Evolutionary conservation across 1,140 invertebrate species (phyloP).

Genomic region (Glossosoma conforme): DNA sequence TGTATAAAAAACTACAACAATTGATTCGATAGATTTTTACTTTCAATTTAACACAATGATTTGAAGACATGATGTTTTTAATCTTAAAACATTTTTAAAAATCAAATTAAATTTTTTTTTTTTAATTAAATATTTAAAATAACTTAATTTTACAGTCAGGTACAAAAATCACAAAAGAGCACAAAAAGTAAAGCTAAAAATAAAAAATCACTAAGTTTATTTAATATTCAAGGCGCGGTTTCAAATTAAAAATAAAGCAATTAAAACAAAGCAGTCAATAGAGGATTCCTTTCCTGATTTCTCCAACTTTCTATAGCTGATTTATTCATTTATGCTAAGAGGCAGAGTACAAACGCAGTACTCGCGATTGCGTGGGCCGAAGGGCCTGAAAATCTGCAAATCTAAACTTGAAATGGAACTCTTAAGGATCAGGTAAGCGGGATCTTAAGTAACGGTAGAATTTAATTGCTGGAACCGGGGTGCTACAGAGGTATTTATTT

Average conservation of each 20-base stretch:
- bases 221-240: too few relatives aligned
- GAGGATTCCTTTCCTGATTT: background rate
- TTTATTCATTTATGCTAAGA: conserved; percentile 31
- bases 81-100: too few relatives aligned
- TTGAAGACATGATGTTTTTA: too few relatives aligned
- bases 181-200: too few relatives aligned
- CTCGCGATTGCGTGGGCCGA: conserved; percentile 1
- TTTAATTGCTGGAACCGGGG: conserved; percentile 31
- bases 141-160: too few relatives aligned
- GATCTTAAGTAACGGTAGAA: conserved; percentile 26
- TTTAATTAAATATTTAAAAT: too few relatives aligned
- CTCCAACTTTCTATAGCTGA: conserved; percentile 15
- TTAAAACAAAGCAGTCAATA: conserved; percentile 1
- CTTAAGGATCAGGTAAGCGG: conserved; percentile 20
- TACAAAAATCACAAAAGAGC: too few relatives aligned
- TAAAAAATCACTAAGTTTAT: too few relatives aligned
- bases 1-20: too few relatives aligned
- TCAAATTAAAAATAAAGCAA: background rate
- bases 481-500: conserved; percentile 26
- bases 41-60: too few relatives aligned
- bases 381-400: conserved; percentile 25
- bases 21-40: too few relatives aligned
- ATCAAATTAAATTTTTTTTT: too few relatives aligned
- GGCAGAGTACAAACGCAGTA: conserved; percentile 12
- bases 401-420: conserved; percentile 16